These are phyloP conservation scores for Mya arenaria DNA, from an alignment of 1,140 invertebrate genomes.

Conservation along the genomic window DNA sequence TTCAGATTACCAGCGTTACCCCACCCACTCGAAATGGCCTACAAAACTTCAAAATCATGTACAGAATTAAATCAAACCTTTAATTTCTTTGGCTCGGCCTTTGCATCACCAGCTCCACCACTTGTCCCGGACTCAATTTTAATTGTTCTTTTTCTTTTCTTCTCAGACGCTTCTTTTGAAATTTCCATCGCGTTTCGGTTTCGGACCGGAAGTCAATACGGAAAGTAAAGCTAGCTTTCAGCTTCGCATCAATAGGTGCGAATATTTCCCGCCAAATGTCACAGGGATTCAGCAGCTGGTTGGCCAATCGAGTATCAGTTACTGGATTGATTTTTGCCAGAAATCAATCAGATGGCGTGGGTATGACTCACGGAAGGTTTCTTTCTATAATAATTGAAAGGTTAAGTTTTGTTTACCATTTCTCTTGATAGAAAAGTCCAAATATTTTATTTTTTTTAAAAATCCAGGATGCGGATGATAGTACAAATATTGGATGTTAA, in stretches of 20 bases:
- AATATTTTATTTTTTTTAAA: too few relatives aligned
- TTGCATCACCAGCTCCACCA: constrained; percentile 12
- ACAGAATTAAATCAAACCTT: constrained; percentile 19
- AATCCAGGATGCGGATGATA: too few relatives aligned
- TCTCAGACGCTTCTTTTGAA: constrained; percentile 33
- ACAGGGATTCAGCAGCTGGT: not conserved
- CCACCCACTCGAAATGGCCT: not conserved
- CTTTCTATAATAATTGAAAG: too few relatives aligned
- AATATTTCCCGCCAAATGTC: not conserved
- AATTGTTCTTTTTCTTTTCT: constrained; percentile 41
- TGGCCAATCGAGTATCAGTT: not conserved
- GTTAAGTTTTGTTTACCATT: too few relatives aligned
- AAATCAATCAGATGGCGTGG: not conserved
- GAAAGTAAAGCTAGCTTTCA: too few relatives aligned
- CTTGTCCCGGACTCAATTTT: constrained; percentile 2
- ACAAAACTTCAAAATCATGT: not conserved
- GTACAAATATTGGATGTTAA: too few relatives aligned
- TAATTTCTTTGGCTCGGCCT: constrained; percentile 19
- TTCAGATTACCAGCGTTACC: not conserved
- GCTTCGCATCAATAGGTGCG: too few relatives aligned
- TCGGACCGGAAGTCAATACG: not conserved
- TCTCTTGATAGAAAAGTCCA: too few relatives aligned
- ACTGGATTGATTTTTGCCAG: not conserved
- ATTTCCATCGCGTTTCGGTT: constrained; percentile 32
- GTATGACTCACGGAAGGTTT: not conserved